Evolutionary conservation across 2,888 invertebrate genomes (phyloP).

Genomic region (Bembecia ichneumoniformis): DNA sequence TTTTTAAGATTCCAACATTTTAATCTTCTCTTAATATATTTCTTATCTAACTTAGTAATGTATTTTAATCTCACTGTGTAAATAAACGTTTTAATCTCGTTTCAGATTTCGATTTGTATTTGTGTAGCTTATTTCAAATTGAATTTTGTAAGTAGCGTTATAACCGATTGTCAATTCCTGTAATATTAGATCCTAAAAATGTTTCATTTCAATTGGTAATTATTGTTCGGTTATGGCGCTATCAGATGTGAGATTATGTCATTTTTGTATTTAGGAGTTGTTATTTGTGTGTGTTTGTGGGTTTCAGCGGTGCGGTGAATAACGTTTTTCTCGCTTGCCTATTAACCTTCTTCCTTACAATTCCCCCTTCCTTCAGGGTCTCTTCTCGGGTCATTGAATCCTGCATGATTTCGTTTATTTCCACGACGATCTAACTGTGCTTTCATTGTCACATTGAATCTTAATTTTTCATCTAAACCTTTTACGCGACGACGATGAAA

Average conservation of each 20-base stretch:
- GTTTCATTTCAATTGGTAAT: too few relatives aligned
- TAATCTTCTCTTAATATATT: conserved; percentile 67
- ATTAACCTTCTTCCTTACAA: conserved; percentile 52
- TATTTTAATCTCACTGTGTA: conserved; percentile 67
- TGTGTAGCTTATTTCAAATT: conserved; percentile 62
- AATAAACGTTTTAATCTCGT: conserved; percentile 65
- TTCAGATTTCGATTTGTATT: conserved; percentile 66
- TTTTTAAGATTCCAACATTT: conserved; percentile 45
- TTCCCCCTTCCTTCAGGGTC: conserved; percentile 43
- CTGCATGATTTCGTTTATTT: conserved; percentile 56
- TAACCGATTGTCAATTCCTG: conserved; percentile 20
- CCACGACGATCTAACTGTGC: conserved; percentile 68
- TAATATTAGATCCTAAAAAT: too few relatives aligned
- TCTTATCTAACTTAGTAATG: conserved; percentile 67
- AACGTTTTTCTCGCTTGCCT: conserved; percentile 70
- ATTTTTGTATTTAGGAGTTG: conserved; percentile 61
- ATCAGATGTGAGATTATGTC: conserved; percentile 53
- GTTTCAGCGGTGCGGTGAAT: conserved; percentile 64
- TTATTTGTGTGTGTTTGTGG: conserved; percentile 68
- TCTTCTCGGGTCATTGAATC: conserved; percentile 36
- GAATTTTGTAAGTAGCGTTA: conserved; percentile 53
- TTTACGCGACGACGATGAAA: conserved; percentile 30
- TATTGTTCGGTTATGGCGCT: conserved; percentile 26
- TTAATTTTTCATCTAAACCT: conserved; percentile 5
- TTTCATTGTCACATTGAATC: conserved; percentile 34